Percentiles rank a stretch among this genome's conserved stretches.
These are phyloP conservation scores for Bibio marci DNA, from an alignment of 2,888 invertebrate species.

Conservation along the genomic window DNA sequence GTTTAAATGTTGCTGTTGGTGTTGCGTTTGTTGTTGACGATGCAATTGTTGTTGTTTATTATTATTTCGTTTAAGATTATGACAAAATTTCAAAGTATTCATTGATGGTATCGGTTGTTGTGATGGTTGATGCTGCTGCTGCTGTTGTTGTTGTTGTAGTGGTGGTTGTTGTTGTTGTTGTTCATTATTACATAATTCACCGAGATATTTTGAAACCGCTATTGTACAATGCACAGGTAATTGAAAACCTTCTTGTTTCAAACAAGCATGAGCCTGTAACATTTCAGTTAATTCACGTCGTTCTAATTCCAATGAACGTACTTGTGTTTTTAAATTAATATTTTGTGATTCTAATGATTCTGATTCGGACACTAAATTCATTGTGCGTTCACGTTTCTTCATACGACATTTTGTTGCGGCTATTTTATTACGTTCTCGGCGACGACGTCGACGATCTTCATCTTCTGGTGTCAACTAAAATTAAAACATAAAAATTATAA, in stretches of 20 bases:
- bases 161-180: conserved; percentile 7
- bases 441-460: conserved; percentile 67
- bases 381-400: conserved; percentile 81
- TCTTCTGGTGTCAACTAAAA: conserved; percentile 73
- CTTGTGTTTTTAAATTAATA: conserved; percentile 64
- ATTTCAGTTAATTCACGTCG: conserved; percentile 62
- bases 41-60: not conserved
- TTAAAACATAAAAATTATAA: conserved; percentile 14
- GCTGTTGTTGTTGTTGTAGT: conserved; percentile 9
- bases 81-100: conserved; percentile 22
- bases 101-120: conserved; percentile 22
- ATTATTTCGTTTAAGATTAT: conserved; percentile 3
- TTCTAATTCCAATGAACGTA: conserved; percentile 66
- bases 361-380: conserved; percentile 71
- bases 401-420: conserved; percentile 88
- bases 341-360: conserved; percentile 74
- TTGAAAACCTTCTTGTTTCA: conserved; percentile 26
- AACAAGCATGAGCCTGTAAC: conserved; percentile 58
- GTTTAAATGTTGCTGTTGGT: conserved; percentile 9
- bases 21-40: not conserved
- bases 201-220: conserved; percentile 16
- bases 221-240: conserved; percentile 13
- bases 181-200: conserved; percentile 16
- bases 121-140: conserved; percentile 6
- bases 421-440: conserved; percentile 84